Base-by-base conservation (phyloP, 2,888 invertebrate species). In the Hydroisotoma schaefferi region DNA sequence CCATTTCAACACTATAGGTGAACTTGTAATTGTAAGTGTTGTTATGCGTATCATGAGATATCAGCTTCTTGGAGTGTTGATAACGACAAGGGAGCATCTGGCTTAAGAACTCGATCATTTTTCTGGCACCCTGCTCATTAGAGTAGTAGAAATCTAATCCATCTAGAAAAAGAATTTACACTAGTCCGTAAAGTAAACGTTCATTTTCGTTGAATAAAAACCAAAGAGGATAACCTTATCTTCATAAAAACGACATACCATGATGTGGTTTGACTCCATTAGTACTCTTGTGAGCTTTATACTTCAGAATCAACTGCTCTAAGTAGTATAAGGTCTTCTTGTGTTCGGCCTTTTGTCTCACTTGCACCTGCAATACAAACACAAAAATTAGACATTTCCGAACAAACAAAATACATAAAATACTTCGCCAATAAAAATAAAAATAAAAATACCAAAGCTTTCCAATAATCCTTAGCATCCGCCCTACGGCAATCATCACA, bases 391-490 rank as follows among this genome's bases (percentile, higher is more conserved):
- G 8, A 10, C 8, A 10, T 15, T 33, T 33, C 15, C 15, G 33
- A 33, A 33, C 33, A 33, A 33, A 33, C 15, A 8, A 33, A 33
- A 10, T n/a, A n/a, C 33, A 33, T 8, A 33, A 33, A 33, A 33
- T 33, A 33, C 33, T 33, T 6, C 15, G 47, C 40, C 25, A 22
- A n/a, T 33, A 56, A 58, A 54, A 43, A 3, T n/a, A 49, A n/a
- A 37, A 38, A 33, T 48, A 8, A 23, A 61, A 74, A 75, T 53
- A 87, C 86, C 59, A 83, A 78, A 28, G 97, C 93, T 74, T 90
- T 87, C 99, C 99, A 99, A 76, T 86, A 99, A 78, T 99, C 90
- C 77, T 99, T 94, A 0, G 98, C 98, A 78, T 99, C 98, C 0
- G 88, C 85, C 18, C 95, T 85, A 77, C 98, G 97, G 77, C 99